Percentiles rank a stretch among this genome's conserved stretches.
phyloP scores from a whole-genome alignment of 1,140 invertebrate genomes.

The Saxidomus purpurata region DNA sequence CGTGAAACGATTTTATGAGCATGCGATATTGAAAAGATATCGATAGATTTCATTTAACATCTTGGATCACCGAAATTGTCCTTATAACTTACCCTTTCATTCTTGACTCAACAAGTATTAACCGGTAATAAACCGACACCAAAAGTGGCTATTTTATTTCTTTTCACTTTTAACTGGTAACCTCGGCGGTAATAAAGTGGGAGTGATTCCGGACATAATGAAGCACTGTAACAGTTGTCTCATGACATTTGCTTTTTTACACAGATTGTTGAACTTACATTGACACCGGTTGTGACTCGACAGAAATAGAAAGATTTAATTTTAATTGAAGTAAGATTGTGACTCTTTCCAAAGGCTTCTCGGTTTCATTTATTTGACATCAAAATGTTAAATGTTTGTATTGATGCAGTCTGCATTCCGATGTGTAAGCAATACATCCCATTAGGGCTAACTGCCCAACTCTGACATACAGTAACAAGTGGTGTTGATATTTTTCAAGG shows the following conservation, averaged over 20 bases:
- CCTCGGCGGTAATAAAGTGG: not conserved
- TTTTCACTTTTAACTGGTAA: not conserved
- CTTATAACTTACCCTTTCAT: not conserved
- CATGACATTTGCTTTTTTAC: slow-evolving; percentile 12
- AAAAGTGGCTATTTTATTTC: slow-evolving; percentile 17
- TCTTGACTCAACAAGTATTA: slow-evolving; percentile 2
- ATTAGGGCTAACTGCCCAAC: not conserved
- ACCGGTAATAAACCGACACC: slow-evolving; percentile 8
- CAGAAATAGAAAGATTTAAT: slow-evolving; percentile 10
- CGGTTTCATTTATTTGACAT: not conserved
- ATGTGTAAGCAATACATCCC: not conserved
- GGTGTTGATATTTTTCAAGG: slow-evolving; percentile 23
- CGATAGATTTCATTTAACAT: slow-evolving; percentile 5
- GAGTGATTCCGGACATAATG: not conserved
- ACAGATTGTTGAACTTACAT: slow-evolving; percentile 35
- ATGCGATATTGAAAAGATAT: slow-evolving; percentile 16
- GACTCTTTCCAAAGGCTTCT: slow-evolving; percentile 6
- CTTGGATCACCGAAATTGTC: not conserved
- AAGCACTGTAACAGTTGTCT: slow-evolving; percentile 2
- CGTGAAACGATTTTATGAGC: not conserved
- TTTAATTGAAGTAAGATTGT: slow-evolving; percentile 18
- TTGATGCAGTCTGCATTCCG: slow-evolving; percentile 19
- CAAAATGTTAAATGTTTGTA: not conserved
- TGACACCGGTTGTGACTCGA: slow-evolving; percentile 51
- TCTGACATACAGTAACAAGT: not conserved